Base-by-base conservation (phyloP, 2,797 vertebrate species). In the Enteromius trimaculatus region DNA sequence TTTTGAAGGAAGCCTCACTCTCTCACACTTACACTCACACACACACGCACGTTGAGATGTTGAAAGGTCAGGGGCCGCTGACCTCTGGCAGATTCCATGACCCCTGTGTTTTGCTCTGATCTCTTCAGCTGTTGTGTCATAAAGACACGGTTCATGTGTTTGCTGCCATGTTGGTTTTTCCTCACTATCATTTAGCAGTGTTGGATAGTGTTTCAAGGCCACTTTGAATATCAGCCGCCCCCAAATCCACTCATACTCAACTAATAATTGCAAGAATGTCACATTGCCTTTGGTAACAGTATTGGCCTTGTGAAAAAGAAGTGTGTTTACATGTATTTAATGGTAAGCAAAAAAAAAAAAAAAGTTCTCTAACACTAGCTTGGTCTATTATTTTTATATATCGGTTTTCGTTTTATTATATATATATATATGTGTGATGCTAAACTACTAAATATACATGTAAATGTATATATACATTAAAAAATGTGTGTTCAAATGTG, bases 111-210 rank as follows among this genome's bases (percentile, higher is more conserved):
- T 90, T 87, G 91, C 89, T 88, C 85, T 87, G 47, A 74, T 75
- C 87, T 66, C 51, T 84, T 86, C 92, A 93, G 91, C 91, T 92
- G 92, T 93, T 90, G 72, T 81, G 85, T 89, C 87, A 86, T 87
- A 92, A 82, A 93, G 93, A 86, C 39, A 14, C 51, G 29, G 77
- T 62, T 77, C 81, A 31, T 84, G 76, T 78, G 60, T 86, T 79
- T 51, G 31, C 81, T 39, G 31, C 2, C 47, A 77, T 80, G 77
- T 79, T 62, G 74, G 16, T 77, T 87, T 53, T 84, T 69, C 80
- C 76, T 66, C 34, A 53, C 49, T 29, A 77, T 72, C 76, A 82
- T 53, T 53, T 23, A 26, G 1, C 81, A 68, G n/a, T 14, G 14
- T 34, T 70, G 81, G 62, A 65, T 87, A 37, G 39, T 55, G 69